phyloP scores from a whole-genome alignment of 2,113 vertebrate genomes.

The Sander vitreus region DNA sequence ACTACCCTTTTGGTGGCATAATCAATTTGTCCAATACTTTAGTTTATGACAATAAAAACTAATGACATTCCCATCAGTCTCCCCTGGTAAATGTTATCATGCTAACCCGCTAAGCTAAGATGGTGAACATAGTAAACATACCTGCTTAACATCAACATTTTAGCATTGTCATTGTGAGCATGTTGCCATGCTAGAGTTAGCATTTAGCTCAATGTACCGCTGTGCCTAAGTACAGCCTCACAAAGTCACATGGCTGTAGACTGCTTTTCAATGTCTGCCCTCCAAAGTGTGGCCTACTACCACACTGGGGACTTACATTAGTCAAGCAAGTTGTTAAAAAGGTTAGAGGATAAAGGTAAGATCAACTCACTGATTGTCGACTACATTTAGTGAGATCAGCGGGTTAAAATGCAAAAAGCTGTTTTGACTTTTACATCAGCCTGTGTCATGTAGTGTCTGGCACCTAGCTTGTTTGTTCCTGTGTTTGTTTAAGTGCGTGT shows the following conservation, averaged over 20 bases:
- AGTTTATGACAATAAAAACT: no score
- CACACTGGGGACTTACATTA: neutral
- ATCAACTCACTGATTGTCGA: neutral
- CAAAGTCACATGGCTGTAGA: neutral
- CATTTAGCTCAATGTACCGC: neutral
- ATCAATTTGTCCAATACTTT: neutral
- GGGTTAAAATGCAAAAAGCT: neutral
- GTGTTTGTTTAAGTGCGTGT: neutral
- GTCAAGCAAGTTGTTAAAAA: neutral
- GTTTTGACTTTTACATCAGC: neutral
- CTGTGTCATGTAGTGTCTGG: neutral
- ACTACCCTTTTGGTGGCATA: neutral
- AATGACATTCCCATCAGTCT: neutral
- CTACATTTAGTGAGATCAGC: neutral
- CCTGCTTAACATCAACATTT: no score
- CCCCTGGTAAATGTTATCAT: neutral
- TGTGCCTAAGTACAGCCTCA: neutral
- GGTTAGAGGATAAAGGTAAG: neutral
- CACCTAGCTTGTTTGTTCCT: constrained; percentile 7
- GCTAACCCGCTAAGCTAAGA: neutral
- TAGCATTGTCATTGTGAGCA: no score
- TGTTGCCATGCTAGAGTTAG: no score
- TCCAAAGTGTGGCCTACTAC: neutral
- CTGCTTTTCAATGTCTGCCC: neutral
- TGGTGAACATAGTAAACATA: no score